Base-by-base conservation (phyloP, 2,888 invertebrate genomes). In the Coenonympha glycerion region DNA sequence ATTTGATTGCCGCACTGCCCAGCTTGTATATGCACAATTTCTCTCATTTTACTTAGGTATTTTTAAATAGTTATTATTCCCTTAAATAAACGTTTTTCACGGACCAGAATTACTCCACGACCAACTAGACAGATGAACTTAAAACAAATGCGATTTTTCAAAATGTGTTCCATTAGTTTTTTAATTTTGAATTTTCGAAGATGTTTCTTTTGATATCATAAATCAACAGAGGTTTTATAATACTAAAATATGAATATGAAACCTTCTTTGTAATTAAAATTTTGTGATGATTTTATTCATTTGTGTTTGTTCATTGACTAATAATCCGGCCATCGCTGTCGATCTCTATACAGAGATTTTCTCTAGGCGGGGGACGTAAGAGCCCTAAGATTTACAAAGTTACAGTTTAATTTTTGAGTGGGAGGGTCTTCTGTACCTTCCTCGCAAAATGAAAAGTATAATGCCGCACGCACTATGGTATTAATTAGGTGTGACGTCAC, bases 21-120 rank as follows among this genome's bases (percentile, higher is more conserved):
- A 57, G 92, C 93, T 77, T 94, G 93, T 66, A 93, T 90, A 68
- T 93, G 93, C 52, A 93, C 92, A 69, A 94, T 94, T 89, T 94
- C 93, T 76, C 93, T 90, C 93, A 93, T 93, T 69, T 73, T 87
- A 64, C 61, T 18, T 44, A 21, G 22, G 21, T 42, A 46, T 30
- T 34, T n/a, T 42, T 31, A 11, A 33, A 42, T 56, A 55, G 51
- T n/a, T 52, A 54, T 53, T 56, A 60, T 53, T 59, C 57, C 54
- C 62, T 64, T 63, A 63, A 58, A 52, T 60, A 70, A 61, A 69
- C 26, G 48, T 54, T 53, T 50, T 56, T 15, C 53, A 58, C 60
- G 61, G 60, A 58, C 58, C 61, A 52, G 58, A 55, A 49, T 59
- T 63, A 52, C 44, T 58, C 47, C 68, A 66, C 68, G 69, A 73